phyloP scores from a whole-genome alignment of 2,888 invertebrate species.

The Trissolcus japonicus region DNA sequence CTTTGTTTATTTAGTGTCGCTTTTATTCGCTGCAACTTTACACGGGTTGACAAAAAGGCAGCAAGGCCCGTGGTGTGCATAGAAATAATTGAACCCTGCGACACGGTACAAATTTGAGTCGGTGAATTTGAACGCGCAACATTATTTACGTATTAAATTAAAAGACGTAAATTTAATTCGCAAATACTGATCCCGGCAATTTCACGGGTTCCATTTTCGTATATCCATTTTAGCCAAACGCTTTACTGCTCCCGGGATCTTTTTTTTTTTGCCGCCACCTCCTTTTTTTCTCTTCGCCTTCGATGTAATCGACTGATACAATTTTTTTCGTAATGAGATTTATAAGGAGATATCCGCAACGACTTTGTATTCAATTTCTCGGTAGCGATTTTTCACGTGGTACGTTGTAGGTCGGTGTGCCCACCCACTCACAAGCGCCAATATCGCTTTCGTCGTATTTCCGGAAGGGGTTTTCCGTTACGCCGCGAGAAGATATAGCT shows the following conservation, averaged over 20 bases:
- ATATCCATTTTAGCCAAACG: too few species aligned
- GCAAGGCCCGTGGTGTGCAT: constrained; percentile 46
- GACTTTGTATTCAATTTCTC: constrained; percentile 54
- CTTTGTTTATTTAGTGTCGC: constrained; percentile 61
- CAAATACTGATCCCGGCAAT: too few species aligned
- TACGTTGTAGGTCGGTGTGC: constrained; percentile 51
- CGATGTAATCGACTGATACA: constrained; percentile 32
- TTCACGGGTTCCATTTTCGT: too few species aligned
- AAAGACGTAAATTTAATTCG: too few species aligned
- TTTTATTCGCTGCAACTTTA: constrained; percentile 48
- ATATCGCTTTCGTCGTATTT: constrained; percentile 58
- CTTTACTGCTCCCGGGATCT: neutral
- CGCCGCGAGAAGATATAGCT: constrained; percentile 40
- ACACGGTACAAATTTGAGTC: constrained; percentile 3
- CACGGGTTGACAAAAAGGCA: constrained; percentile 39
- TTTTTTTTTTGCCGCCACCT: constrained; percentile 6
- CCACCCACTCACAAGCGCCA: constrained; percentile 53
- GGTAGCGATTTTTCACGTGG: constrained; percentile 54
- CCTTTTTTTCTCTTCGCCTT: neutral
- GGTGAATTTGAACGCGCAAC: constrained; percentile 19
- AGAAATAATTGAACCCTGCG: constrained; percentile 47
- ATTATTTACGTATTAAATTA: constrained; percentile 9
- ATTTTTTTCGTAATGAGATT: constrained; percentile 23
- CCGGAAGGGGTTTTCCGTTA: constrained; percentile 56
- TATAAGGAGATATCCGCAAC: constrained; percentile 40